Conservation (phyloP, 1,140 invertebrate genomes). For the Triops cancriformis region DNA sequence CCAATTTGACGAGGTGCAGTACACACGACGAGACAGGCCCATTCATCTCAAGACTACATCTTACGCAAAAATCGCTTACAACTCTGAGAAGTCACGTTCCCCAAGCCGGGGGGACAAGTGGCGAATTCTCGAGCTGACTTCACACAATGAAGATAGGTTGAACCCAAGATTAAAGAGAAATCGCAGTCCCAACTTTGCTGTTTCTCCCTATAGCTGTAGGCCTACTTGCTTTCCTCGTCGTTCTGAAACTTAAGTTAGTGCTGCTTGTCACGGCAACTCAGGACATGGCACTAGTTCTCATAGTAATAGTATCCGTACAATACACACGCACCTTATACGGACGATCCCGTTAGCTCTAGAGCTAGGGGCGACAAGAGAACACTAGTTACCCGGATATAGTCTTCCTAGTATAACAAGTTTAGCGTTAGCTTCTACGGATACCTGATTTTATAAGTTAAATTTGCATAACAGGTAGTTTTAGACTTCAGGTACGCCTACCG, state of each 20-base stretch:
- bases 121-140: no score
- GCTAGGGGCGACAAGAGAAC: slow-evolving; percentile 6
- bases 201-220: neutral
- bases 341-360: slow-evolving; percentile 1
- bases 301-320: neutral
- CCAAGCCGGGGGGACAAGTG: no score
- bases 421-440: neutral
- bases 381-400: slow-evolving; percentile 9
- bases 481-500: neutral
- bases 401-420: neutral
- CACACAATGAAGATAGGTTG: no score
- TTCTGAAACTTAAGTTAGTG: neutral
- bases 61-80: neutral
- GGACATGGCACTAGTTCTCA: neutral
- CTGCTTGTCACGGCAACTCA: neutral
- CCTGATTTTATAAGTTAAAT: neutral
- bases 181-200: neutral
- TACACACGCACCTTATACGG: neutral
- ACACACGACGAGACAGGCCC: no score
- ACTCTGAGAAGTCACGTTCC: neutral
- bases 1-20: neutral
- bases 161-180: neutral
- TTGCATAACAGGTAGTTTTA: neutral
- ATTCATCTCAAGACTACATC: neutral
- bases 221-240: neutral